Evolutionary conservation across 2,888 invertebrate species (phyloP).

Genomic region (Dryadula phaetusa): DNA sequence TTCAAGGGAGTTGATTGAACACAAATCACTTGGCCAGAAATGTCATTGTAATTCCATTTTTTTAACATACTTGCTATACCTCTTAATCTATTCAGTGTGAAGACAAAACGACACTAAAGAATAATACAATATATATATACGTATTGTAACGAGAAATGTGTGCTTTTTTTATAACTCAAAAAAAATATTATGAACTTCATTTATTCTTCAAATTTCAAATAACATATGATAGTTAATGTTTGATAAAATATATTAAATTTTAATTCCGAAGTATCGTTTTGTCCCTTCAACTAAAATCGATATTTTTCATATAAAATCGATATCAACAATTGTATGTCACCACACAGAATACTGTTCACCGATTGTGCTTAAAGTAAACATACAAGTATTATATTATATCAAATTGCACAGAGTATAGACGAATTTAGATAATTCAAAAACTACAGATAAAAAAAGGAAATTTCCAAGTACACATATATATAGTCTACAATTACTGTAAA

Average conservation of each 20-base stretch:
- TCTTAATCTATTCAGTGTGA: neutral
- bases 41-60: neutral
- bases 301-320: conserved; percentile 12
- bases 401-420: conserved; percentile 28
- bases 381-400: conserved; percentile 21
- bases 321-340: conserved; percentile 48
- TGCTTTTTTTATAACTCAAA: too few relatives aligned
- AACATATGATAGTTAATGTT: too few relatives aligned
- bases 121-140: neutral
- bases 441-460: conserved; percentile 5
- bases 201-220: too few relatives aligned
- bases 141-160: too few relatives aligned
- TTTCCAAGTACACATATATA: neutral
- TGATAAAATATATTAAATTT: neutral
- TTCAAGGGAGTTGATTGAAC: neutral
- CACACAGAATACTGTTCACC: conserved; percentile 61
- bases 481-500: conserved; percentile 7
- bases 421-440: conserved; percentile 4
- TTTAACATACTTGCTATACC: neutral
- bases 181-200: too few relatives aligned
- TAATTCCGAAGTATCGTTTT: conserved; percentile 13
- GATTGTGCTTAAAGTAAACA: conserved; percentile 47
- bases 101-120: conserved; percentile 2
- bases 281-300: too few relatives aligned
- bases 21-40: neutral